Base-by-base conservation (phyloP, 1,140 invertebrate genomes). In the Caerostris extrusa region DNA sequence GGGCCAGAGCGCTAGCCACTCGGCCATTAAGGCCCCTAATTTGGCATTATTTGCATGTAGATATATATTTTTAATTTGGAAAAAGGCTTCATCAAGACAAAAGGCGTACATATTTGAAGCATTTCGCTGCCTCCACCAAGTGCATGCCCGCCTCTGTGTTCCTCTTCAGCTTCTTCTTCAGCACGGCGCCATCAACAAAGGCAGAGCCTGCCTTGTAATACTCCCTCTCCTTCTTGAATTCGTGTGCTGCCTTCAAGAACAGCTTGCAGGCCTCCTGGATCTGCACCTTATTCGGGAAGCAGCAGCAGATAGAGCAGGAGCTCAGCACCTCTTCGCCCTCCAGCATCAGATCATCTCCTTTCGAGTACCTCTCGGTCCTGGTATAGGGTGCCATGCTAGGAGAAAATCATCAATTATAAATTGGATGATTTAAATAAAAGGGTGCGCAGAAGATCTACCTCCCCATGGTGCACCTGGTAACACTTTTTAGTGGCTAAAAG, bases 151-250 rank as follows among this genome's bases (percentile, higher is more conserved):
- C 98, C 96, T 99, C 99, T 95, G 99, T 98, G 95, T 98, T 97
- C 95, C 98, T 98, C 3, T 98, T 98, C 95, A 97, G 97, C 95
- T 98, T 98, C 1, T 97, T 96, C 96, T 99, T 98, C 53, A 99
- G 96, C 83, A 97, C 97, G 1, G 98, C 99, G 34, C 98, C 98
- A 95, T 98, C 97, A 95, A 98, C 98, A 96, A 99, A 99, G 34
- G 99, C 98, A 95, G 98, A 97, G 0, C 99, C 99, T 8, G 99
- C 99, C 95, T 97, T 97, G 81, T 97, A 97, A 99, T 99, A 99
- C 95, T 99, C 99, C 96, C 99, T 99, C 17, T 98, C 98, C 98
- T 99, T 99, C 97, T 99, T 99, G 96, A 99, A 99, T 95, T 98
- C 97, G 96, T 99, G 99, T 5, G 98, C 99, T 58, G 98, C 99